A percentile compares a stretch with the other conserved stretches of the same genome.
Evolutionary conservation across 2,797 vertebrate genomes (phyloP).

Genomic region (Serranus cabrilla): DNA sequence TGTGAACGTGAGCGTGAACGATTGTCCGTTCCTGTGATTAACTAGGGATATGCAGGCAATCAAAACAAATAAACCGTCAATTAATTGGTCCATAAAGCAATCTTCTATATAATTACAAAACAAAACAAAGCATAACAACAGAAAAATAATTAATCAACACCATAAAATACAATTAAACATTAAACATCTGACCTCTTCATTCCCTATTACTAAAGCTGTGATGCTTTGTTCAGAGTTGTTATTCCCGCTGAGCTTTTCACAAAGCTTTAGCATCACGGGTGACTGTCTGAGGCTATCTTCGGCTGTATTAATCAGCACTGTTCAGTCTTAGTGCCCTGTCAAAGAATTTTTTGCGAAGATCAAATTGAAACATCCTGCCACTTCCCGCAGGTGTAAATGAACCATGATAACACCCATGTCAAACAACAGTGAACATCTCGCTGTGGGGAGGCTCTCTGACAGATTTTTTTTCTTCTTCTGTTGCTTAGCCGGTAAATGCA

Average conservation of each 20-base stretch:
- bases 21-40: not conserved
- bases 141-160: not conserved
- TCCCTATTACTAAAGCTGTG: not conserved
- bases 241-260: constrained; percentile 2
- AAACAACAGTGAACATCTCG: constrained; percentile 46
- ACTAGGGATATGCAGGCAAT: not conserved
- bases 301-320: constrained; percentile 40
- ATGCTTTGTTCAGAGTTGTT: not conserved
- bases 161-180: constrained; percentile 2
- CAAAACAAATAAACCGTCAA: not conserved
- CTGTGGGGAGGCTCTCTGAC: constrained; percentile 25
- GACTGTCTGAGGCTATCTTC: constrained; percentile 29
- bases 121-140: not conserved
- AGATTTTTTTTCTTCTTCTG: constrained; percentile 1
- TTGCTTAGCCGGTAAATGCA: constrained; percentile 14
- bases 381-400: constrained; percentile 66
- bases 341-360: constrained; percentile 35
- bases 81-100: not conserved
- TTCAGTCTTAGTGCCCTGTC: constrained; percentile 15
- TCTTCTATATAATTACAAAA: not conserved
- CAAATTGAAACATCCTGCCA: constrained; percentile 60
- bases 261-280: constrained; percentile 13
- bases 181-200: not conserved
- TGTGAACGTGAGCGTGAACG: not conserved
- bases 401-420: constrained; percentile 58